Conservation (phyloP, 2,113 vertebrate species). For the Dicrurus megarhynchus region DNA sequence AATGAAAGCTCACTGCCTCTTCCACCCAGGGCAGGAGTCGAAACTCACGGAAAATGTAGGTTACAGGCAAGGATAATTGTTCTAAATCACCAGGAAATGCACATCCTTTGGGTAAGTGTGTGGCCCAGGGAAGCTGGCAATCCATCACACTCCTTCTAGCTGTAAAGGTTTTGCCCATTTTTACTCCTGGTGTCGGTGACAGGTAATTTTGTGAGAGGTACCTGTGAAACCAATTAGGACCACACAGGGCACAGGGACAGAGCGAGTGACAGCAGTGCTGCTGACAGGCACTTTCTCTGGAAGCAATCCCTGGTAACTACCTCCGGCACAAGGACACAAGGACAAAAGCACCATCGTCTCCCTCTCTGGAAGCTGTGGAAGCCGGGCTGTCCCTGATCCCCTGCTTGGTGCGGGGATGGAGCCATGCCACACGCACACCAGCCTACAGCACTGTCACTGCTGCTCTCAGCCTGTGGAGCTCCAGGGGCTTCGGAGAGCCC, state of each 20-base stretch:
- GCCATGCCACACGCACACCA: fast-evolving
- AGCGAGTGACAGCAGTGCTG: neutral
- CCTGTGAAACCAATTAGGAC: neutral
- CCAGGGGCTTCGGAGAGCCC: neutral
- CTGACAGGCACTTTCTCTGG: neutral
- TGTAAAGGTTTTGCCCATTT: neutral
- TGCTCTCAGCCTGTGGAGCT: fast-evolving
- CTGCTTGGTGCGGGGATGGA: fast-evolving
- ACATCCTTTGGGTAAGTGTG: neutral
- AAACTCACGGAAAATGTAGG: neutral
- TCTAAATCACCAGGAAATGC: neutral
- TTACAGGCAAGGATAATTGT: neutral
- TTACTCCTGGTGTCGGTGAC: neutral
- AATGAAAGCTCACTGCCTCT: neutral
- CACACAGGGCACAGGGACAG: neutral
- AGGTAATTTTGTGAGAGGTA: neutral
- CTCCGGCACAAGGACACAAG: neutral
- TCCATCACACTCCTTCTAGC: neutral
- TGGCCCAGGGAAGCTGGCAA: neutral
- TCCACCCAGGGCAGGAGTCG: neutral
- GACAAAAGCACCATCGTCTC: fast-evolving
- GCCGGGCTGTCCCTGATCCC: fast-evolving
- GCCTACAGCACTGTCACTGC: fast-evolving
- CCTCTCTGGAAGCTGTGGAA: fast-evolving
- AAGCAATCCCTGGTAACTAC: neutral